Base-by-base conservation (phyloP, 2,113 vertebrate species). In the Rostratula benghalensis region DNA sequence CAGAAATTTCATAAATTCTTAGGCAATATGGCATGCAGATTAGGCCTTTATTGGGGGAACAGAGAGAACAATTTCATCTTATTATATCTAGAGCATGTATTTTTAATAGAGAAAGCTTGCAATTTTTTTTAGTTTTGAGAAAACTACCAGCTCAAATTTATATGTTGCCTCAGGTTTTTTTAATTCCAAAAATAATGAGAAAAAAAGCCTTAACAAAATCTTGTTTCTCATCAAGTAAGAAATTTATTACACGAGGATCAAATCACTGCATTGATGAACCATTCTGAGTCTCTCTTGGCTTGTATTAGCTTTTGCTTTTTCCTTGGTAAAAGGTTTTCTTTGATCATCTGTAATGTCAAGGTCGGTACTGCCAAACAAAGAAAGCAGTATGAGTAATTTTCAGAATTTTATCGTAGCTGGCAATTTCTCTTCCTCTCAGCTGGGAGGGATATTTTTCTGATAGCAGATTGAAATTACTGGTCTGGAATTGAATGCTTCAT, bases 91-190 rank as follows among this genome's bases (percentile, higher is more conserved):
- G 43, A 60, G 39, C 14, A 53, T 56, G 31, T 28, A 80, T 69
- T 57, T 80, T 87, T 91, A 79, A 64, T 50, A 77, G 50, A 39
- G 45, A 86, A 60, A 37, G 8, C 57, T 50, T 2, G 0, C 77
- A 77, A 92, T 92, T 92, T 90, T 95, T 93, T 90, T 95, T 82
- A 33, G 7, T 46, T 89, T 82, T 54, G 46, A 75, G 76, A 89
- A 78, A 87, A 51, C 28, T 74, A 83, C 54, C 28, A 69, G 3
- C 63, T 96, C 28, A 91, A 70, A 71, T 83, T 74, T 88, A n/a
- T 79, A 33, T 37, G 39, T 43, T 5, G 11, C 48, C 37, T 69
- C n/a, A 56, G 19, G 1, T 11, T 50, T 69, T 76, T 93, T 80
- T 78, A 87, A 87, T 78, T 91, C 46, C 20, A 81, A 60, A 94